Evolutionary conservation across 2,888 invertebrate genomes (phyloP), one percentile per base, ranked within the genome.

Genomic region (Hydriomena furcata): DNA sequence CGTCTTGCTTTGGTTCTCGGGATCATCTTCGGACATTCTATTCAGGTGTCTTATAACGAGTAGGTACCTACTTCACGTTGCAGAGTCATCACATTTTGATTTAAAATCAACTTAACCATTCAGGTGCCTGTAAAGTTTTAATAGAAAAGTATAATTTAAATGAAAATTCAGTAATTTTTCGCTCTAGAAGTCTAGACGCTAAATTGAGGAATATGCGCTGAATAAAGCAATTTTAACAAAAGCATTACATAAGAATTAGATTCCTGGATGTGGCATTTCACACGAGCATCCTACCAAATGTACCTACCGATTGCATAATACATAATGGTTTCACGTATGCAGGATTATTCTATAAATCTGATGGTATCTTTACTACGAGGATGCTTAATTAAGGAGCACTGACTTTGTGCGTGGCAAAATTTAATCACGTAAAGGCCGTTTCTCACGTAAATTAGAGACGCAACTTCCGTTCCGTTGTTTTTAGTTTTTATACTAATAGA

Each of bases 301-400:
- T n/a, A n/a, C n/a, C n/a, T n/a, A n/a, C 11, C 11, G 8, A 11
- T 23, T 37, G 30, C 37, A 45, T 36, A 36, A 30, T 23, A n/a
- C 4, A 46, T 12, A 44, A 35, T 31, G 20, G 36, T 25, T 44
- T 21, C 35, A 20, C 35, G 25, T 27, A 38, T 46, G 21, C 8
- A 13, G 10, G 44, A 21, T 45, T 30, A 45, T 37, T 36, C 36
- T 20, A 24, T 46, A 37, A 38, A 38, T 46, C 31, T 37, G 32
- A 11, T 20, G 20, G 44, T 23, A 32, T 25, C 31, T 46, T 46
- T 38, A 37, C 37, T 46, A 38, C 27, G 4, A 34, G 32, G 38
- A 34, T 38, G 32, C 32, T 27, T 25, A 37, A 45, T 45, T 36
- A 45, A 37, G 37, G 13, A 38, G 31, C 31, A 31, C 32, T 46